phyloP scores from a whole-genome alignment of 2,888 invertebrate genomes.

The Leptinotarsa rubiginosa region DNA sequence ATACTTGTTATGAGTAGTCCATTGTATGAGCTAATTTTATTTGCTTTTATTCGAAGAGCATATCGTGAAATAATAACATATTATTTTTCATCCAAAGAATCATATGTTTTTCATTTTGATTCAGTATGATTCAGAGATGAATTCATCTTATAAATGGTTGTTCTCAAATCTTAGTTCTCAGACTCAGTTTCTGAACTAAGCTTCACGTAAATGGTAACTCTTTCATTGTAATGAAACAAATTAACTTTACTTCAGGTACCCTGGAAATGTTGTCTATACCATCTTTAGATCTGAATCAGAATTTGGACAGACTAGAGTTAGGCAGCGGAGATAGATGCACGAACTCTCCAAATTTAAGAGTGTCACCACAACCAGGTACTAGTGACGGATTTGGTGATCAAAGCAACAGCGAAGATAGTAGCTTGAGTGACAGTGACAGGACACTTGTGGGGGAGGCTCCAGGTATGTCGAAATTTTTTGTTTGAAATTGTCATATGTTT shows the following conservation, averaged over 20 bases:
- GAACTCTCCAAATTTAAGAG: slow-evolving; percentile 57
- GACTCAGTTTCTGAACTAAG: too few species aligned
- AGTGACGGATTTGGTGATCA: slow-evolving; percentile 69
- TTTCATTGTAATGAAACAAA: background rate
- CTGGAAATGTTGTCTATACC: slow-evolving; percentile 70
- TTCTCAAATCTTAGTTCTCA: too few species aligned
- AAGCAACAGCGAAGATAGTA: slow-evolving; percentile 82
- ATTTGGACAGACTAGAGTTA: slow-evolving; percentile 54
- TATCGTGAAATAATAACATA: too few species aligned
- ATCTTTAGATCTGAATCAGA: slow-evolving; percentile 63
- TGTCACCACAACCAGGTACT: slow-evolving; percentile 59
- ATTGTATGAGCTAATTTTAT: too few species aligned
- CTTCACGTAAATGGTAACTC: too few species aligned
- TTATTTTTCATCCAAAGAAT: too few species aligned
- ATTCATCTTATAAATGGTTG: too few species aligned
- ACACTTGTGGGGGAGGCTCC: slow-evolving; percentile 73
- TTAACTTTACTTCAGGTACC: slow-evolving; percentile 60
- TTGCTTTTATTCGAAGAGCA: too few species aligned
- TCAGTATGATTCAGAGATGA: too few species aligned
- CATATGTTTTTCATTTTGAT: too few species aligned
- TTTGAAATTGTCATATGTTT: slow-evolving; percentile 4
- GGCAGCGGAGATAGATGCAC: slow-evolving; percentile 53
- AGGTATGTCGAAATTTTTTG: slow-evolving; percentile 57
- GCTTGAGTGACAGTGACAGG: slow-evolving; percentile 79
- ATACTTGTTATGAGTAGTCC: too few species aligned